Evolutionary conservation across 2,797 vertebrate genomes (phyloP).

Genomic region (Gymnodraco acuticeps): DNA sequence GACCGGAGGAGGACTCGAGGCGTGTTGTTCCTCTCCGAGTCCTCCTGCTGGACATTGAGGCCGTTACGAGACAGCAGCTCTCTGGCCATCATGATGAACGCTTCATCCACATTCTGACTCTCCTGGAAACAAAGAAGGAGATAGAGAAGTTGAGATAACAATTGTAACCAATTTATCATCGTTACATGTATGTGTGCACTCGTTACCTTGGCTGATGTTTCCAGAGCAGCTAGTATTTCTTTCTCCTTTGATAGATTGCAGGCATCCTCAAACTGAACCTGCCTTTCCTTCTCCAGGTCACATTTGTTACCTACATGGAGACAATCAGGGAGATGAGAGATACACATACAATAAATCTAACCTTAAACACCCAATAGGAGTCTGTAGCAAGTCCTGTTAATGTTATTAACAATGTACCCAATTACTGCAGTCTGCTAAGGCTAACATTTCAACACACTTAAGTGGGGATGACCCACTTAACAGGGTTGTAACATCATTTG

Average conservation of each 20-base stretch:
- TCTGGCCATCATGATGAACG: constrained; percentile 80
- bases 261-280: constrained; percentile 74
- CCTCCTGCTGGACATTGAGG: constrained; percentile 61
- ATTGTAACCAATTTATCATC: not conserved
- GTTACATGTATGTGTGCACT: accelerated
- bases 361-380: not conserved
- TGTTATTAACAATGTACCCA: not conserved
- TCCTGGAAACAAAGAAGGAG: constrained; percentile 53
- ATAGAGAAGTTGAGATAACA: not conserved
- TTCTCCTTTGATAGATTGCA: constrained; percentile 71
- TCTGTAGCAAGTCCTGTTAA: not conserved
- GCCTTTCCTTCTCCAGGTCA: constrained; percentile 73
- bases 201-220: constrained; percentile 81
- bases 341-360: not conserved
- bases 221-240: constrained; percentile 75
- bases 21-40: not conserved
- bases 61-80: constrained; percentile 81
- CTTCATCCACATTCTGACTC: constrained; percentile 79
- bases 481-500: too few species aligned
- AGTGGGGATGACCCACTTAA: not conserved
- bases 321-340: constrained; percentile 3
- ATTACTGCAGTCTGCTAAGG: too few species aligned
- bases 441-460: not conserved
- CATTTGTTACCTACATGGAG: constrained; percentile 77
- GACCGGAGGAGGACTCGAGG: constrained; percentile 61